A percentile compares a stretch with the other conserved stretches of the same genome.
These are phyloP conservation scores for Scomberomorus guttatus DNA, from an alignment of 2,797 vertebrate species.

Conservation along the genomic window DNA sequence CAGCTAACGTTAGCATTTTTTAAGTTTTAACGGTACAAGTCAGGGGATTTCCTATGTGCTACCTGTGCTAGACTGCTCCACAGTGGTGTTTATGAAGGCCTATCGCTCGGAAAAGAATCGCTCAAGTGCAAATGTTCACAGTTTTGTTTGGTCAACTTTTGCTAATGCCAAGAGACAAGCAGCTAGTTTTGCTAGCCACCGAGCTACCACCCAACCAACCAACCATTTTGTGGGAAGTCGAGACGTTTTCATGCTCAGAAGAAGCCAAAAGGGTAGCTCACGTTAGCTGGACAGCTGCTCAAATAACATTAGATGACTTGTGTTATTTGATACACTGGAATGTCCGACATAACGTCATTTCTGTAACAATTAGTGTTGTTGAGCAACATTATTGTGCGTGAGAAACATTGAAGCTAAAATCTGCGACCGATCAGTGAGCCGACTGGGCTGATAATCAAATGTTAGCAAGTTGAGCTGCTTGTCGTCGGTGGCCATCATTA, in stretches of 20 bases:
- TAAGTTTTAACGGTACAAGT: conserved; percentile 39
- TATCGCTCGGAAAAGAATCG: not conserved
- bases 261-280: conserved; percentile 54
- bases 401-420: conserved; percentile 4
- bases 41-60: not conserved
- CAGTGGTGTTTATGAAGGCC: not conserved
- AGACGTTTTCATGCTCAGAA: conserved; percentile 72
- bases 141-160: conserved; percentile 68
- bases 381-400: not conserved
- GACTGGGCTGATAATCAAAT: conserved; percentile 25
- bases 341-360: not conserved
- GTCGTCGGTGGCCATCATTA: conserved; percentile 8
- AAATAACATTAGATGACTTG: not conserved
- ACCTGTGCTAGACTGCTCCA: not conserved
- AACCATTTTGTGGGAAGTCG: conserved; percentile 84
- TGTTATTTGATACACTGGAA: not conserved
- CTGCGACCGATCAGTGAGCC: conserved; percentile 3
- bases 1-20: conserved; percentile 59
- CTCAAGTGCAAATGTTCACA: not conserved
- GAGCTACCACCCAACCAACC: conserved; percentile 76
- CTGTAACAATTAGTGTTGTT: not conserved
- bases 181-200: conserved; percentile 67
- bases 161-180: conserved; percentile 31
- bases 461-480: conserved; percentile 55
- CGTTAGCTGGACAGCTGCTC: conserved; percentile 25